phyloP scores from a whole-genome alignment of 2,113 vertebrate species.

The Prietella phreatophila region DNA sequence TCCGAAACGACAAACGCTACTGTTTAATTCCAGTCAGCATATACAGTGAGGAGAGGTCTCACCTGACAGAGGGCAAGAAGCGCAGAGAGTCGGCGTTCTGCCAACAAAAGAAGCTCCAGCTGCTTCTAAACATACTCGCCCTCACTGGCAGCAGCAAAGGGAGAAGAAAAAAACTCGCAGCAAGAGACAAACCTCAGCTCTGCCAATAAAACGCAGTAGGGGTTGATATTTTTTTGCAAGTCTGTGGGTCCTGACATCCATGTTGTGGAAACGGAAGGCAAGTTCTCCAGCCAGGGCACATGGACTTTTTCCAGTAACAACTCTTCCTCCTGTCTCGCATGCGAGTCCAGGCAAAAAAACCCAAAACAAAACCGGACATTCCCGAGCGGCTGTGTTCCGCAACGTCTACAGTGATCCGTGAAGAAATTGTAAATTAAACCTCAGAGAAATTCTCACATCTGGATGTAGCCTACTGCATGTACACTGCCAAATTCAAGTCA shows the following conservation, averaged over 20 bases:
- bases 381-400: conserved; percentile 11
- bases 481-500: not conserved
- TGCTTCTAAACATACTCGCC: conserved; percentile 45
- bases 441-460: conserved; percentile 32
- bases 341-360: not conserved
- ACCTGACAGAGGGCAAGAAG: conserved; percentile 12
- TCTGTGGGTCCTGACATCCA: not conserved
- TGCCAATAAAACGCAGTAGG: conserved; percentile 26
- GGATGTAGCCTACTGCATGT: not conserved
- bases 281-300: conserved; percentile 8
- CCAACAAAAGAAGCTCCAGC: conserved; percentile 40
- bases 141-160: conserved; percentile 22
- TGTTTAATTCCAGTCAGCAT: conserved; percentile 22
- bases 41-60: conserved; percentile 7
- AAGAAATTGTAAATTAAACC: conserved; percentile 34
- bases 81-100: conserved; percentile 19
- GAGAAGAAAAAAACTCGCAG: conserved; percentile 1
- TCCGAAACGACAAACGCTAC: conserved; percentile 5
- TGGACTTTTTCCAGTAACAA: conserved; percentile 5
- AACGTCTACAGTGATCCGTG: conserved; percentile 3
- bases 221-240: not conserved
- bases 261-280: conserved; percentile 31
- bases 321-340: not conserved
- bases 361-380: conserved; percentile 2
- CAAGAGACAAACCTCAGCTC: conserved; percentile 26